phyloP scores from a whole-genome alignment of 1,140 invertebrate genomes.

The Cyrtorhinus lividipennis region DNA sequence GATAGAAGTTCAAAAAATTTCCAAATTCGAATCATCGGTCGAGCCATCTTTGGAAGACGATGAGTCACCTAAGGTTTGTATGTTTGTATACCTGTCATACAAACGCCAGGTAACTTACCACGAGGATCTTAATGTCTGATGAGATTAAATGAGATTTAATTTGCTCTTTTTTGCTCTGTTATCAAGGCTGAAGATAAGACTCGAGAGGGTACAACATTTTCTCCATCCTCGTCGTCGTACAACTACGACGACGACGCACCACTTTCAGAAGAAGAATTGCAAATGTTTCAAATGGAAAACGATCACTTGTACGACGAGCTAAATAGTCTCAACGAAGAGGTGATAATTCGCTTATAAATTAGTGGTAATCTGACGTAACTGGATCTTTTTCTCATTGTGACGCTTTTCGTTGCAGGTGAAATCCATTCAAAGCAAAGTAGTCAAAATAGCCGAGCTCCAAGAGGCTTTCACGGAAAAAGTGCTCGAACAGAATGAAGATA shows the following conservation, averaged over 20 bases:
- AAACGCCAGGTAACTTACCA: too few relatives aligned
- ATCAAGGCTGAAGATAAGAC: neutral
- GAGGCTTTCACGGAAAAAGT: slow-evolving; percentile 96
- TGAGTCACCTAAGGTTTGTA: neutral
- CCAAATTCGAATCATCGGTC: slow-evolving; percentile 43
- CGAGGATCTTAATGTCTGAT: neutral
- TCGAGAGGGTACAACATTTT: neutral
- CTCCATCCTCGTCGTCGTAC: slow-evolving; percentile 8
- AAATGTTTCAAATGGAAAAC: slow-evolving; percentile 80
- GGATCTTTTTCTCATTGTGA: too few relatives aligned
- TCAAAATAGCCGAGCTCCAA: slow-evolving; percentile 91
- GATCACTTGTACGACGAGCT: slow-evolving; percentile 68
- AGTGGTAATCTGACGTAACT: too few relatives aligned
- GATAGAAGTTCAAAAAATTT: slow-evolving; percentile 64
- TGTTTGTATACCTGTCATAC: neutral
- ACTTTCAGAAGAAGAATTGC: slow-evolving; percentile 71
- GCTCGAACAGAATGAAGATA: slow-evolving; percentile 83
- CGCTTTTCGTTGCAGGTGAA: slow-evolving; percentile 48
- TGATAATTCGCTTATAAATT: slow-evolving; percentile 16
- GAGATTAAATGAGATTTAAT: neutral
- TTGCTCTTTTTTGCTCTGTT: neutral
- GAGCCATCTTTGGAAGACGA: slow-evolving; percentile 22
- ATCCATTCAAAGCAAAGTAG: slow-evolving; percentile 81
- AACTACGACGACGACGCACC: slow-evolving; percentile 38
- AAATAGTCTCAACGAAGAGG: slow-evolving; percentile 51